Base-by-base conservation (phyloP, 1,140 invertebrate genomes). In the Solenopsis fugax region DNA sequence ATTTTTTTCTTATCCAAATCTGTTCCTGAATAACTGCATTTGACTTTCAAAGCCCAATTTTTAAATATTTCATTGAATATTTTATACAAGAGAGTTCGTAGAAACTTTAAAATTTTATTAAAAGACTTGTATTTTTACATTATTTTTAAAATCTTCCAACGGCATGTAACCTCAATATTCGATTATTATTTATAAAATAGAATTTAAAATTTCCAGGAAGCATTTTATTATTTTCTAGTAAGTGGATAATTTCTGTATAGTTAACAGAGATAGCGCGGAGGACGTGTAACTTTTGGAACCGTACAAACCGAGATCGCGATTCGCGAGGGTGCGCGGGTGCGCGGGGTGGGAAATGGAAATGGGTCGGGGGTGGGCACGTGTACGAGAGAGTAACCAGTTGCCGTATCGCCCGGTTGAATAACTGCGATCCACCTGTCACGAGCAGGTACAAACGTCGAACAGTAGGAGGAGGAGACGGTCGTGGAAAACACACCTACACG, bases 391-490 rank as follows among this genome's bases (percentile, higher is more conserved):
- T 80, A 86, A 86, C 87, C 85, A 60, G 86, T 90, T 89, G 87
- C 87, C 54, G 84, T 89, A 87, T 85, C 85, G 90, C 41, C 80
- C 88, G 91, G 89, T 86, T 87, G 90, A 92, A 90, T 93, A 93
- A 92, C 91, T 90, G 90, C 91, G 72, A 90, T 85, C 87, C 85
- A 92, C 89, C 88, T 93, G 93, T 92, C 92, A 91, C 75, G 75
- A 88, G 69, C 93, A 94, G 92, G 91, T 90, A 91, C 89, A 69
- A 86, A 84, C 87, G 88, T 92, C 88, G 89, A 89, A 60, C 87
- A 65, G 84, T 50, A 73, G 71, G 41, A 54, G 62, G 54, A 60
- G 76, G 48, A 50, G 48, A 12, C 24, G 24, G 67, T 24, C 45
- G 52, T 48, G 41, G 69, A 21, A 81, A 75, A 72, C 60, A 77